phyloP scores from a whole-genome alignment of 2,113 vertebrate genomes.

The Platanista minor region DNA sequence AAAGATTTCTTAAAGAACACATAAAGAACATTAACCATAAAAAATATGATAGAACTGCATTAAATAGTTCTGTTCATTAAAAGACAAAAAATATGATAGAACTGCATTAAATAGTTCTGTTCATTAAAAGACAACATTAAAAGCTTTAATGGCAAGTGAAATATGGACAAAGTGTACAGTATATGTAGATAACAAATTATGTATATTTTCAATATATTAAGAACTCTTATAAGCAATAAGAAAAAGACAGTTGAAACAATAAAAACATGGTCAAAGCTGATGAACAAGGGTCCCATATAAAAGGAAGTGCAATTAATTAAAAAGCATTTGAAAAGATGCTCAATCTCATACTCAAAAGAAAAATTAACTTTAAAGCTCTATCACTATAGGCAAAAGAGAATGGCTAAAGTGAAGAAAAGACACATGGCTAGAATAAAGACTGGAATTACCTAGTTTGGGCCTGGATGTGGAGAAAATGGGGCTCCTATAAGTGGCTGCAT shows the following conservation, averaged over 20 bases:
- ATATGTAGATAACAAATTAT: not conserved
- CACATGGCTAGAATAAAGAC: not conserved
- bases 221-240: not conserved
- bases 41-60: not conserved
- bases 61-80: not conserved
- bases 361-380: not conserved
- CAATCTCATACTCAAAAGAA: not conserved
- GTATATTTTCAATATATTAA: not conserved
- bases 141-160: not conserved
- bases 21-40: not conserved
- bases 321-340: not conserved
- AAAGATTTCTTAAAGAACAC: not conserved
- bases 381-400: not conserved
- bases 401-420: not conserved
- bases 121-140: not conserved
- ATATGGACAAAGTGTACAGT: not conserved
- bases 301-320: not conserved
- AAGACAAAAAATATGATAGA: not conserved
- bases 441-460: not conserved
- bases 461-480: not conserved
- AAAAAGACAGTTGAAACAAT: not conserved
- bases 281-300: not conserved
- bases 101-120: no score
- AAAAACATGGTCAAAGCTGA: not conserved
- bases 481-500: not conserved